Base-by-base conservation (phyloP, 2,113 vertebrate genomes). In the Boleophthalmus pectinirostris region DNA sequence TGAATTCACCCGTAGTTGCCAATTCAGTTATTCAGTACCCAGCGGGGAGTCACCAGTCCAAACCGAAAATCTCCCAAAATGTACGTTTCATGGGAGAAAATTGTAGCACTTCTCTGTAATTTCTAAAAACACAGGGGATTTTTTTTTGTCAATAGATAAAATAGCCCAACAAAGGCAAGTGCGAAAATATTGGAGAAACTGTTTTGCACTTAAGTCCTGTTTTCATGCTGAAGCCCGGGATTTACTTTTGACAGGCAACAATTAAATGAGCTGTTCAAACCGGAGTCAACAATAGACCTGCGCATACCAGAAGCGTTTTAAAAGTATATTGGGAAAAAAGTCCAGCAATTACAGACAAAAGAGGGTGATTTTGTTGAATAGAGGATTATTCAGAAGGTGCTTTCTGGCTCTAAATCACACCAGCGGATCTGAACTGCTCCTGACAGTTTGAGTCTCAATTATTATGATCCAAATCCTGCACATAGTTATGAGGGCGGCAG, bases 201-300 rank as follows among this genome's bases (percentile, higher is more conserved):
- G 9, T n/a, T n/a, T 43, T 38, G 61, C 61, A n/a, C 29, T 58
- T 43, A 64, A 64, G 33, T 38, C 20, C 3, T 20, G 61, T 38
- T 21, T 57, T 21, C 57, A 15, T 18, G 6, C 38, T 23, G 69
- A 3, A 64, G 21, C 73, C 54, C 7, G 60, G 24, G 49, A 56
- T 60, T 67, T 47, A 47, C 16, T 14, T 7, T 35, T 43, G 25
- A 66, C 1, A 21, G 49, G 46, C 61, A 29, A 56, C 57, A 53
- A 49, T 78, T 61, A 61, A 64, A 53, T 56, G 25, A 72, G 58
- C 68, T 5, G 0, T 35, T 78, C 58, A 74, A 45, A 71, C 63
- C 64, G 24, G 12, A 53, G 54, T 21, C 45, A 61, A 64, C 47
- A 74, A 38, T 15, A 51, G 49, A 65, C 23, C 9, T 12, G 51